A percentile compares a stretch with the other conserved stretches of the same genome.
Evolutionary conservation across 2,113 vertebrate genomes (phyloP).

Genomic region (Syngnathus typhle): DNA sequence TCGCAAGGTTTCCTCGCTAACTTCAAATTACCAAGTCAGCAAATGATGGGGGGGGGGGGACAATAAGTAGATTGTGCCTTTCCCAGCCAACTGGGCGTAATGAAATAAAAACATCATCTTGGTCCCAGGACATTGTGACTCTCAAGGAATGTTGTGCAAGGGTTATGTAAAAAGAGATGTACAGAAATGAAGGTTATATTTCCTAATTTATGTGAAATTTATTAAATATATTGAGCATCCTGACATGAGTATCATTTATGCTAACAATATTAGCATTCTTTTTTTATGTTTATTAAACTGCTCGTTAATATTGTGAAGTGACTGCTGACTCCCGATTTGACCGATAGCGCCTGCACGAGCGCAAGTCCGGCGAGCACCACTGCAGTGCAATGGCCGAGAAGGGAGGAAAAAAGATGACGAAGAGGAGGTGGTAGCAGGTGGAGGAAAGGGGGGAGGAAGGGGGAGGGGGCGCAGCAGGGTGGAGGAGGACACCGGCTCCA

Average conservation of each 20-base stretch:
- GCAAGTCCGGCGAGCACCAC: neutral
- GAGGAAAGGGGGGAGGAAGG: conserved; percentile 29
- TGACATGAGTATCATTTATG: too few relatives aligned
- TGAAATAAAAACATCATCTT: conserved; percentile 23
- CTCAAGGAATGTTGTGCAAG: too few relatives aligned
- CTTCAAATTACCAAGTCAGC: conserved; percentile 6
- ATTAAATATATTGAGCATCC: too few relatives aligned
- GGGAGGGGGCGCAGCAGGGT: conserved; percentile 39
- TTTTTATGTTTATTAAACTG: too few relatives aligned
- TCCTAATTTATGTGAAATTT: too few relatives aligned
- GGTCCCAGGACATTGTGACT: neutral
- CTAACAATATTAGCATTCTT: too few relatives aligned
- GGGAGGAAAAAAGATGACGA: neutral
- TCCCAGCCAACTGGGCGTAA: conserved; percentile 22
- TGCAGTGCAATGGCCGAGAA: neutral
- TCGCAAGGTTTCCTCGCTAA: neutral
- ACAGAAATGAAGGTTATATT: too few relatives aligned
- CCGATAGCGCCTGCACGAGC: neutral
- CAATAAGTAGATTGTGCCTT: conserved; percentile 6
- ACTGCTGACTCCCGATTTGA: too few relatives aligned
- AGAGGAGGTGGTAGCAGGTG: conserved; percentile 24
- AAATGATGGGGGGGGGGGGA: neutral
- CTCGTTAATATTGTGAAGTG: too few relatives aligned
- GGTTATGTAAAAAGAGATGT: too few relatives aligned
- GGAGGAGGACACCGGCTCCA: conserved; percentile 70